Conservation (phyloP, 1,140 invertebrate species). For the Fopius arisanus region DNA sequence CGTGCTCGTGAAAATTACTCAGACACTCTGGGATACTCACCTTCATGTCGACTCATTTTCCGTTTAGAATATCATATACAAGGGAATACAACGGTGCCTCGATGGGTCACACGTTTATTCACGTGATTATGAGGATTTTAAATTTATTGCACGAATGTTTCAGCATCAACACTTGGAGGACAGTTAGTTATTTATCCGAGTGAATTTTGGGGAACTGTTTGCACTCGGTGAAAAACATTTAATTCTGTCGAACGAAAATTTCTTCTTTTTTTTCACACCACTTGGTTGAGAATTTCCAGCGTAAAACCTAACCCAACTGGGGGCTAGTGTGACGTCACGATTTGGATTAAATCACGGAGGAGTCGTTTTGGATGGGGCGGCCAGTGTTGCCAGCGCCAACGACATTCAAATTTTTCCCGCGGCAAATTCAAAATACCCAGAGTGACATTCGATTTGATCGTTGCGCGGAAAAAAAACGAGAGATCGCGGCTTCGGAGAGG, state of each 20-base stretch:
- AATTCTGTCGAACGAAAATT: conserved; percentile 69
- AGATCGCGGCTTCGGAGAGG: too few species aligned
- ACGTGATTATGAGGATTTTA: conserved; percentile 52
- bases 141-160: conserved; percentile 60
- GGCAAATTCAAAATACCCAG: neutral
- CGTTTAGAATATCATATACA: conserved; percentile 66
- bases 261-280: conserved; percentile 40
- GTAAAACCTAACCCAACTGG: conserved; percentile 76
- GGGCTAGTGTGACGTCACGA: conserved; percentile 74
- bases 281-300: conserved; percentile 71
- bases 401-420: neutral
- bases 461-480: too few species aligned
- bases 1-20: conserved; percentile 31
- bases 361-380: neutral
- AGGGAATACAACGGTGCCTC: conserved; percentile 63
- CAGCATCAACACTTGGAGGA: neutral
- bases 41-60: conserved; percentile 86
- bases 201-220: conserved; percentile 37
- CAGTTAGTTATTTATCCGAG: neutral
- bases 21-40: conserved; percentile 66
- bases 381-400: neutral
- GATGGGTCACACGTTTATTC: conserved; percentile 45
- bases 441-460: too few species aligned
- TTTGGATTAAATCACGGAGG: conserved; percentile 47
- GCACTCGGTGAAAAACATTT: conserved; percentile 66